These are phyloP conservation scores for Nyctereutes procyonoides DNA, from an alignment of 2,113 vertebrate species.

Conservation along the genomic window DNA sequence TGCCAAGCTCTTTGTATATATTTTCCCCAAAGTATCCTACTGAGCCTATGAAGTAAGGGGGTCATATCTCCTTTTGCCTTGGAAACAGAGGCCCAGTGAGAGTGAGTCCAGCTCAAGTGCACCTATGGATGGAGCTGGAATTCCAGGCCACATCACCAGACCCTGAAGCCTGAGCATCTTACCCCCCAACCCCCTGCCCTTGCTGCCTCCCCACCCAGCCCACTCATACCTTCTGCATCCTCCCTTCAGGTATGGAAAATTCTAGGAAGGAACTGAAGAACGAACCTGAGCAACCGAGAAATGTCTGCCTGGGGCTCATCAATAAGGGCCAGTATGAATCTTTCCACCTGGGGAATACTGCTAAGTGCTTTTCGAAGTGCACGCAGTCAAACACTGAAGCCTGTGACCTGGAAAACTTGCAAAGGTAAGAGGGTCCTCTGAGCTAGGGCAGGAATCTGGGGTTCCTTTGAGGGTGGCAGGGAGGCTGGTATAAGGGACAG, in stretches of 20 bases:
- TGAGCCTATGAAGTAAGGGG: background rate
- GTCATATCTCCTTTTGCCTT: background rate
- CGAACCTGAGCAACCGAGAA: rapidly evolving
- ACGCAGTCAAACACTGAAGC: rapidly evolving
- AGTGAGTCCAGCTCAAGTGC: background rate
- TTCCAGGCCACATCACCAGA: background rate
- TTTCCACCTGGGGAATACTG: background rate
- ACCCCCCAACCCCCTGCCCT: rapidly evolving
- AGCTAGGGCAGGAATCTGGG: background rate
- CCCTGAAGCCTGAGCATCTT: background rate
- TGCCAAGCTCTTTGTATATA: background rate
- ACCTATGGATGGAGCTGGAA: background rate
- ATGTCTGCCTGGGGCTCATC: background rate
- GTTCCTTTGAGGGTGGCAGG: rapidly evolving
- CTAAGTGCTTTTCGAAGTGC: conserved; percentile 43
- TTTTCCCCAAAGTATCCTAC: background rate
- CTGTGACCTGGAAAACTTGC: conserved; percentile 8
- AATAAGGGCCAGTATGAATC: rapidly evolving
- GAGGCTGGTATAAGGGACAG: background rate
- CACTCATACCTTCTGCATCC: background rate
- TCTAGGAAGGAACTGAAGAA: background rate
- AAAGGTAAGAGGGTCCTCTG: conserved; percentile 63
- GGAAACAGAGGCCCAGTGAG: background rate
- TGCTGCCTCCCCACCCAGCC: background rate
- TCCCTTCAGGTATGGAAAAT: background rate